These are phyloP conservation scores for Cromileptes altivelis DNA, from an alignment of 2,113 vertebrate genomes.

Conservation along the genomic window DNA sequence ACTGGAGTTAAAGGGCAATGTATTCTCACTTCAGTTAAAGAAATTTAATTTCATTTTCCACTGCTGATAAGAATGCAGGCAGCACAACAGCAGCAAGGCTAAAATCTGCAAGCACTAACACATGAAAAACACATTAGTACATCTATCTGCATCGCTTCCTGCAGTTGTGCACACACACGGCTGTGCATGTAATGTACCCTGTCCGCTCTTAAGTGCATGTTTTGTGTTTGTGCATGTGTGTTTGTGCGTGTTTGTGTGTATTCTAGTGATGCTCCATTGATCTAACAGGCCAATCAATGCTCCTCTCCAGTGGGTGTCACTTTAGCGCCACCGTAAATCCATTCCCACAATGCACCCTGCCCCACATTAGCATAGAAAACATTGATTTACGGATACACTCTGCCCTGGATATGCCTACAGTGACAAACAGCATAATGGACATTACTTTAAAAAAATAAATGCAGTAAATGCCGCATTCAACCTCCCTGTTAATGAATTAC, in stretches of 20 bases:
- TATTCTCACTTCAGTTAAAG: constrained; percentile 21
- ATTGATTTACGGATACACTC: constrained; percentile 58
- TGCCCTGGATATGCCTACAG: background rate
- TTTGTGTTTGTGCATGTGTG: background rate
- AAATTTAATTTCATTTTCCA: constrained; percentile 24
- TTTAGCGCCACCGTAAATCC: constrained; percentile 58
- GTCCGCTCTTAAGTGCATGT: constrained; percentile 15
- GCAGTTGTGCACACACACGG: background rate
- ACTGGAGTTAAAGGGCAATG: constrained; percentile 44
- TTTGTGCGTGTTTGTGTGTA: background rate
- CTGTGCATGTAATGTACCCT: constrained; percentile 11
- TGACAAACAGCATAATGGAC: constrained; percentile 29
- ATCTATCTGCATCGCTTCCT: background rate
- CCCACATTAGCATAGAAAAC: constrained; percentile 66
- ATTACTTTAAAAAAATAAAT: background rate
- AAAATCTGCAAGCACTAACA: constrained; percentile 4
- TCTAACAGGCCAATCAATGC: constrained; percentile 64
- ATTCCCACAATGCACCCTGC: constrained; percentile 62
- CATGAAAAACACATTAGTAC: constrained; percentile 5
- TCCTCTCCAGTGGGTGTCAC: constrained; percentile 56
- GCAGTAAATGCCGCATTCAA: constrained; percentile 9
- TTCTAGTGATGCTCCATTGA: constrained; percentile 52
- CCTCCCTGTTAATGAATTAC: constrained; percentile 15
- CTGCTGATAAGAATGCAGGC: background rate
- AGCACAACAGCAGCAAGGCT: background rate